Conservation (phyloP, 2,113 vertebrate genomes). For the Cheirogaleus medius region DNA sequence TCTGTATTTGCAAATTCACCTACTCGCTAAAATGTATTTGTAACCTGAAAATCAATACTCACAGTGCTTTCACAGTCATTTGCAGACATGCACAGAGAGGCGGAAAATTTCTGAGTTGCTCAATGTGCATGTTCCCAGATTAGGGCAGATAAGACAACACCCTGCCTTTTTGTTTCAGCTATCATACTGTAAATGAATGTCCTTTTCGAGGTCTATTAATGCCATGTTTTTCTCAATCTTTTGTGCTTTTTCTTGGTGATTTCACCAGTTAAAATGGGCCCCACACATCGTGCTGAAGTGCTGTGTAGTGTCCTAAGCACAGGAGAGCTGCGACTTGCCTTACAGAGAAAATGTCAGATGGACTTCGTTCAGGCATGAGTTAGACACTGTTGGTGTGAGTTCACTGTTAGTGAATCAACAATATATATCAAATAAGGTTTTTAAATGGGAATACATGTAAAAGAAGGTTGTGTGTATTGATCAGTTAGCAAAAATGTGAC, state of each 20-base stretch:
- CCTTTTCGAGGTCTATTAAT: background rate
- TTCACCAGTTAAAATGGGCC: background rate
- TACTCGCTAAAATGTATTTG: background rate
- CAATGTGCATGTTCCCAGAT: background rate
- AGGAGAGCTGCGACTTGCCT: background rate
- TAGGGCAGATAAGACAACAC: background rate
- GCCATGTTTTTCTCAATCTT: background rate
- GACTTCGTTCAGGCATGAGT: background rate
- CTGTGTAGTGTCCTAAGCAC: background rate
- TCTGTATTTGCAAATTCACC: background rate
- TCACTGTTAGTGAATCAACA: background rate
- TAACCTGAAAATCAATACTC: background rate
- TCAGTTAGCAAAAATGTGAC: background rate
- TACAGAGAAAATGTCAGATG: background rate
- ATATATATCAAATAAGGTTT: background rate
- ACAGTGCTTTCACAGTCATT: background rate
- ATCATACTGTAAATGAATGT: background rate
- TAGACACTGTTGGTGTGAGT: background rate
- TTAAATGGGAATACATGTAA: background rate
- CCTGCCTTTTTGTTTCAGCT: background rate
- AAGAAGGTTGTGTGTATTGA: background rate
- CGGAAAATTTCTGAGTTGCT: background rate
- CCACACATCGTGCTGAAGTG: background rate
- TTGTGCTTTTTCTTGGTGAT: background rate
- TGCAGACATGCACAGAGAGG: accelerated